Percentiles rank a stretch among this genome's conserved stretches.
Evolutionary conservation across 2,797 vertebrate genomes (phyloP).

Genomic region (Octomys mimax): DNA sequence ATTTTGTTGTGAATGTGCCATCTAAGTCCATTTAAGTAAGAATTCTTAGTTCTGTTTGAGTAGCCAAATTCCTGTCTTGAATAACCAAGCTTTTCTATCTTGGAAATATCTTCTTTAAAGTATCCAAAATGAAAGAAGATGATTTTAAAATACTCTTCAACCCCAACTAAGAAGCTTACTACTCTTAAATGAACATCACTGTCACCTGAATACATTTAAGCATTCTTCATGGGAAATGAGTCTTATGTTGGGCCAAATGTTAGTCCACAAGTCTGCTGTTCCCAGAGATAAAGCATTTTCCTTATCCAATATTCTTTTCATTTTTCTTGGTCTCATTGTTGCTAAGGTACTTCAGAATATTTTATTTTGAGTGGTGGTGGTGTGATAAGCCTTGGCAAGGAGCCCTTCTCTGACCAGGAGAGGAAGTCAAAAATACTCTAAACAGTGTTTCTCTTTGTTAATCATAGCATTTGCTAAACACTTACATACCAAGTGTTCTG

Average conservation of each 20-base stretch:
- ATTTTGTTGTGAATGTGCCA: background rate
- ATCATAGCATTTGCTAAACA: background rate
- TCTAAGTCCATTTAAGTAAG: constrained; percentile 41
- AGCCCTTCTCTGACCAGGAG: background rate
- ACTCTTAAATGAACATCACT: constrained; percentile 4
- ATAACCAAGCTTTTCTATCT: background rate
- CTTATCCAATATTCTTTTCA: background rate
- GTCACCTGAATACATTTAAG: background rate
- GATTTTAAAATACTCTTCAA: background rate
- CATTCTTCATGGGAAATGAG: background rate
- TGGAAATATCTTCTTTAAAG: constrained; percentile 13
- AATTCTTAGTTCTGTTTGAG: background rate
- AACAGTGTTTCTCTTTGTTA: background rate
- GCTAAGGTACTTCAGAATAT: background rate
- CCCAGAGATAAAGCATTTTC: background rate
- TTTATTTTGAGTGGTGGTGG: background rate
- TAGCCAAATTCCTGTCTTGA: background rate
- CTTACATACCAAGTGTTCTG: background rate
- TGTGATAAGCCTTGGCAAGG: background rate
- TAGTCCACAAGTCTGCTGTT: background rate
- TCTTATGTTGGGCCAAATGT: rapidly evolving
- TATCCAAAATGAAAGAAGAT: background rate
- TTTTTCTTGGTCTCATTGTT: background rate
- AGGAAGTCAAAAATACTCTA: background rate
- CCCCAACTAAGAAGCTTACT: background rate